phyloP scores from a whole-genome alignment of 2,888 invertebrate genomes.

The Gerris lacustris region DNA sequence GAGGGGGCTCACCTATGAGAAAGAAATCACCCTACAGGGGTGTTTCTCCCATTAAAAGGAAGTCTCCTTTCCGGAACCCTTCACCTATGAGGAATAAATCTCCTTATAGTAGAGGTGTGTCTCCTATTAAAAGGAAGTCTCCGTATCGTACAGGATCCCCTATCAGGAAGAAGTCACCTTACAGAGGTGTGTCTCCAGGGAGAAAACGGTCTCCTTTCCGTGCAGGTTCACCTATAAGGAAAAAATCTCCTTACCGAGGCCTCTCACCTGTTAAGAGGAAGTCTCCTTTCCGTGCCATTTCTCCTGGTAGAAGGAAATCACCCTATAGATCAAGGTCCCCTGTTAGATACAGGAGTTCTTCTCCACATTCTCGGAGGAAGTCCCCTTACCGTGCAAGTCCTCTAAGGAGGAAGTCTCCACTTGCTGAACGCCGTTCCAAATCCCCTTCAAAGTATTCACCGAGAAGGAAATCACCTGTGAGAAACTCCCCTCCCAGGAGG shows the following conservation, averaged over 20 bases:
- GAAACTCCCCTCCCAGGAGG: constrained; percentile 7
- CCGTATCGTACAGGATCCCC: background rate
- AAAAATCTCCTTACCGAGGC: constrained; percentile 9
- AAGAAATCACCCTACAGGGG: constrained; percentile 4
- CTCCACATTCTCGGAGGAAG: background rate
- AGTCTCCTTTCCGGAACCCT: constrained; percentile 1
- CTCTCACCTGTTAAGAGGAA: constrained; percentile 13
- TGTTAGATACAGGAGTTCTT: background rate
- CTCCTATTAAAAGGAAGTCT: constrained; percentile 2
- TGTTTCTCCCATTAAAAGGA: background rate
- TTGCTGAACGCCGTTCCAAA: constrained; percentile 5
- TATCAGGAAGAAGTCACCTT: background rate
- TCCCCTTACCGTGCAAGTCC: background rate
- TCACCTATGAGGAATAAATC: background rate
- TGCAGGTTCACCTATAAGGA: constrained; percentile 3
- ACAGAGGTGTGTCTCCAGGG: background rate
- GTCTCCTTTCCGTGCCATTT: background rate
- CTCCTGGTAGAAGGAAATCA: constrained; percentile 7
- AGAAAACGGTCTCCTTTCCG: constrained; percentile 6
- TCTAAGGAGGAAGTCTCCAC: constrained; percentile 7
- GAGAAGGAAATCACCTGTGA: background rate
- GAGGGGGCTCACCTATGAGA: constrained; percentile 12
- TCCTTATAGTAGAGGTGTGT: background rate
- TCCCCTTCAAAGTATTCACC: constrained; percentile 13
- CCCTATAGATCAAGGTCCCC: background rate